These are phyloP conservation scores for Fopius arisanus DNA, from an alignment of 1,140 invertebrate species.

Conservation along the genomic window DNA sequence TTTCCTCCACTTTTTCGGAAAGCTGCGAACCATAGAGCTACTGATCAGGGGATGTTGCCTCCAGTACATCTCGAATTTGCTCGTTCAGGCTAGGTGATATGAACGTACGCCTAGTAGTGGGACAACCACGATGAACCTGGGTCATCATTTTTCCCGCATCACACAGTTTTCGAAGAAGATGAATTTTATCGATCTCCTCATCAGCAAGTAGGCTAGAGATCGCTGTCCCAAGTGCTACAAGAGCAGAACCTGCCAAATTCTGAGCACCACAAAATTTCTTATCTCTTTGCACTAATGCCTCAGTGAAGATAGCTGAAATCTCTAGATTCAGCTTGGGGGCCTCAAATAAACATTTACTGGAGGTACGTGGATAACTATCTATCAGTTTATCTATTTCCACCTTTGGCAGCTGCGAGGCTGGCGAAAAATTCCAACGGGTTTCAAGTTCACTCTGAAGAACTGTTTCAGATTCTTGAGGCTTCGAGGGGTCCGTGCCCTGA, in stretches of 20 bases:
- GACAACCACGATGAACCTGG: not conserved
- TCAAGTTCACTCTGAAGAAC: not conserved
- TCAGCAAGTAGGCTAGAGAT: not conserved
- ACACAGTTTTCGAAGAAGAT: not conserved
- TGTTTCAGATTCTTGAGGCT: not conserved
- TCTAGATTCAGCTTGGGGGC: not conserved
- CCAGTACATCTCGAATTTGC: not conserved
- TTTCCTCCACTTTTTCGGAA: not conserved
- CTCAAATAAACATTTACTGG: not conserved
- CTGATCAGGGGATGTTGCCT: not conserved
- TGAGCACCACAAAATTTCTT: not conserved
- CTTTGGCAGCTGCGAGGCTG: not conserved
- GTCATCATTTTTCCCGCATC: slow-evolving; percentile 13
- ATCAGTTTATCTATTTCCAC: not conserved
- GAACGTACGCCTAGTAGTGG: not conserved
- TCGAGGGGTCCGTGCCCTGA: not conserved
- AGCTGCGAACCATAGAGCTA: not conserved
- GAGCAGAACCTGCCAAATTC: too few species aligned
- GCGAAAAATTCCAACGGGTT: not conserved
- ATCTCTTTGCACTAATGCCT: not conserved
- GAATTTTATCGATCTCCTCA: not conserved
- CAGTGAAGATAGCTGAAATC: not conserved
- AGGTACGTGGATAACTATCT: not conserved
- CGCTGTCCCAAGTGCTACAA: too few species aligned
- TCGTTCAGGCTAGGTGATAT: too few species aligned